These are phyloP conservation scores for Cheirogaleus major DNA, from an alignment of 2,797 vertebrate species.

Conservation along the genomic window DNA sequence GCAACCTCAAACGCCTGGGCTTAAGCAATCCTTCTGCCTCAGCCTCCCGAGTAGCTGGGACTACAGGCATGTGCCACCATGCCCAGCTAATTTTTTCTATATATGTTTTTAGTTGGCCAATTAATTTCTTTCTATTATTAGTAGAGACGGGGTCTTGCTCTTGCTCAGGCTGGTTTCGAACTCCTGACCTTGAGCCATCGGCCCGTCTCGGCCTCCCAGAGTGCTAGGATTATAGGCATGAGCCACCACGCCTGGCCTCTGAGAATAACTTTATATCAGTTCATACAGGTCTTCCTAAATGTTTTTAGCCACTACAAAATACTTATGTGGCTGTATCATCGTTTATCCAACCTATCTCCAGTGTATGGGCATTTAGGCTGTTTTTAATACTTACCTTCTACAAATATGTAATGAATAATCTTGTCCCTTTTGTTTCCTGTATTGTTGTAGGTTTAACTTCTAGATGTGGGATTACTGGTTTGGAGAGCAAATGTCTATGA, in stretches of 20 bases:
- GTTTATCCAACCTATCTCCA: background rate
- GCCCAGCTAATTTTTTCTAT: too few species aligned
- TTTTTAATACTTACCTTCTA: background rate
- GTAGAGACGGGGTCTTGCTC: too few species aligned
- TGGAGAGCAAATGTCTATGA: background rate
- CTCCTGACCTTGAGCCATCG: too few species aligned
- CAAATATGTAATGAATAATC: background rate
- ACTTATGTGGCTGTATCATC: background rate
- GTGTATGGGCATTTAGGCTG: background rate
- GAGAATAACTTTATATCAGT: background rate
- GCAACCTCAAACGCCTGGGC: too few species aligned
- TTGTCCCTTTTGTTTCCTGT: background rate
- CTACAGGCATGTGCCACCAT: too few species aligned
- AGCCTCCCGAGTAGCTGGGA: too few species aligned
- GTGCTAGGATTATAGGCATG: too few species aligned
- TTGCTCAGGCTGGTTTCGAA: too few species aligned
- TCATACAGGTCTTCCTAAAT: background rate
- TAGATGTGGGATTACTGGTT: background rate
- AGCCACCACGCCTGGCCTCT: background rate
- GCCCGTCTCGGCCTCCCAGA: too few species aligned
- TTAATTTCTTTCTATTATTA: too few species aligned
- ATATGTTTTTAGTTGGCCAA: too few species aligned
- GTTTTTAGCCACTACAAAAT: background rate
- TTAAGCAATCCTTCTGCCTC: too few species aligned
- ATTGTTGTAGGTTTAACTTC: background rate